Evolutionary conservation across 2,888 invertebrate genomes (phyloP).

Genomic region (Cephus rjabovi): DNA sequence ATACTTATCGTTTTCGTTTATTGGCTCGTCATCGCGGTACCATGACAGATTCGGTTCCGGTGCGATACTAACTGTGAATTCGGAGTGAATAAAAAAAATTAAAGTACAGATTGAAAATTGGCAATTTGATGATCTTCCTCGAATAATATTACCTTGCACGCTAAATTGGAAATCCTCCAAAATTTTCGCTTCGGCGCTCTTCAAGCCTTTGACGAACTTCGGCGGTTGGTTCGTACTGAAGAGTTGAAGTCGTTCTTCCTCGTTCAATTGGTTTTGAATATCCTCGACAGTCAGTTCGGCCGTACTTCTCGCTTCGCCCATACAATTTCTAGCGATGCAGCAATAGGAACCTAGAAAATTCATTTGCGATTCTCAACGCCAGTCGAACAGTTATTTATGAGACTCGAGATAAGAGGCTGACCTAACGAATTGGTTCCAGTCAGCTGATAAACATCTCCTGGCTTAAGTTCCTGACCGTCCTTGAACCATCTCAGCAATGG

Average conservation of each 20-base stretch:
- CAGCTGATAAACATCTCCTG: slow-evolving; percentile 92
- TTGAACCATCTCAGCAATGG: slow-evolving; percentile 91
- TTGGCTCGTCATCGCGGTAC: slow-evolving; percentile 87
- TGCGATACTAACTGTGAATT: slow-evolving; percentile 76
- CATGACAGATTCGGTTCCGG: slow-evolving; percentile 86
- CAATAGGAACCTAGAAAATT: slow-evolving; percentile 79
- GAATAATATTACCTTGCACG: slow-evolving; percentile 74
- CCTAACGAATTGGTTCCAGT: slow-evolving; percentile 90
- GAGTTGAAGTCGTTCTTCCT: slow-evolving; percentile 84
- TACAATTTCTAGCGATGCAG: slow-evolving; percentile 89
- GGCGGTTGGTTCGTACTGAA: slow-evolving; percentile 85
- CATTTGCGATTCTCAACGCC: not conserved
- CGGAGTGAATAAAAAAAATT: slow-evolving; percentile 27
- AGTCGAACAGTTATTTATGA: not conserved
- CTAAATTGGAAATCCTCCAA: slow-evolving; percentile 85
- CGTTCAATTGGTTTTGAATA: slow-evolving; percentile 88
- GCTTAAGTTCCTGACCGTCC: slow-evolving; percentile 90
- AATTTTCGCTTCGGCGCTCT: slow-evolving; percentile 85
- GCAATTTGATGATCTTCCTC: slow-evolving; percentile 8
- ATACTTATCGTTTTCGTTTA: slow-evolving; percentile 78
- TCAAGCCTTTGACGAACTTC: slow-evolving; percentile 83
- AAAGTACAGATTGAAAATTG: not conserved
- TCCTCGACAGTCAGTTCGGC: slow-evolving; percentile 92
- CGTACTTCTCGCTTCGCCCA: slow-evolving; percentile 89
- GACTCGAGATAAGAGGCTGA: slow-evolving; percentile 28